phyloP scores from a whole-genome alignment of 2,888 invertebrate genomes.

The Epinotia nisella region DNA sequence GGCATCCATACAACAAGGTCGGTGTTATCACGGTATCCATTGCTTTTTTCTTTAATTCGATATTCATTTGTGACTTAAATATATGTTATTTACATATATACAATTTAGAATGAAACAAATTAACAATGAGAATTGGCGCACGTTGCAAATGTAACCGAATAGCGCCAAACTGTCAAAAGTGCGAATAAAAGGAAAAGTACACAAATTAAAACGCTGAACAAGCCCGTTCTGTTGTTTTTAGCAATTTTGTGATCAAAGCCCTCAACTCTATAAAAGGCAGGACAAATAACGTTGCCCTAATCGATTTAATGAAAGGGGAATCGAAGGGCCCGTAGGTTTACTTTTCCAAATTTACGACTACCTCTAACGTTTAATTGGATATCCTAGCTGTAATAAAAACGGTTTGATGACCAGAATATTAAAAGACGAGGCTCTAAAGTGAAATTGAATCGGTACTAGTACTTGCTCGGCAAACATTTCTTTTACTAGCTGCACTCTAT shows the following conservation, averaged over 20 bases:
- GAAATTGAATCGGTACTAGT: constrained; percentile 37
- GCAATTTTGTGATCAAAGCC: constrained; percentile 74
- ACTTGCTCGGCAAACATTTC: constrained; percentile 56
- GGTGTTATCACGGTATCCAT: no score
- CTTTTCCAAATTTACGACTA: constrained; percentile 78
- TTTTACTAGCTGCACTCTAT: constrained; percentile 8
- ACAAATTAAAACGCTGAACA: constrained; percentile 45
- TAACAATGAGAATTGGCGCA: background rate
- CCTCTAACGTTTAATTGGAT: constrained; percentile 78
- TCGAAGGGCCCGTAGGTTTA: constrained; percentile 74
- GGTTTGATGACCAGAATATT: constrained; percentile 74
- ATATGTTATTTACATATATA: no score
- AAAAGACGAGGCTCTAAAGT: constrained; percentile 64
- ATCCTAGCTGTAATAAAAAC: constrained; percentile 78
- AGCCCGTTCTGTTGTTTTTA: constrained; percentile 67
- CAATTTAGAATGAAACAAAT: background rate
- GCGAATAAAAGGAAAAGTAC: constrained; percentile 38
- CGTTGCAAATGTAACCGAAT: background rate
- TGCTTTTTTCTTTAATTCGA: no score
- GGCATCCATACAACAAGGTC: no score
- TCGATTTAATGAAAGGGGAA: constrained; percentile 80
- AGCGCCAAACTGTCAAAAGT: constrained; percentile 31
- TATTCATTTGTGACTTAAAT: no score
- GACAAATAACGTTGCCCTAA: constrained; percentile 71
- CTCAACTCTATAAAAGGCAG: constrained; percentile 71